phyloP scores from a whole-genome alignment of 2,113 vertebrate species.

The Notothenia coriiceps region DNA sequence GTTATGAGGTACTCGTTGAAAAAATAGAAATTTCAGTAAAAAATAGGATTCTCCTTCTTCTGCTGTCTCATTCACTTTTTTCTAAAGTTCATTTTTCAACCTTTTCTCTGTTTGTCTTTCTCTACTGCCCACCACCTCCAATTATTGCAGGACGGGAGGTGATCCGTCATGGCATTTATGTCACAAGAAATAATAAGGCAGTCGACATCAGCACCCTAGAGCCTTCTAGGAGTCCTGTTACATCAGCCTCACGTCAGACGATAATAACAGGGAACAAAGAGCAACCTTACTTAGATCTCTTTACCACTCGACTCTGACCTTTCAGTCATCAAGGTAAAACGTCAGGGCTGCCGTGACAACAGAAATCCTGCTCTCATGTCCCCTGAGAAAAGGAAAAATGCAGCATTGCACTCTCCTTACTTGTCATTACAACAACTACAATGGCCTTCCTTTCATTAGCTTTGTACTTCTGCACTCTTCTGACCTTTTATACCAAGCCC shows the following conservation, averaged over 20 bases:
- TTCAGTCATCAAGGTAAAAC: conserved; percentile 30
- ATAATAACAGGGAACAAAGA: conserved; percentile 47
- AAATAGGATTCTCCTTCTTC: no score
- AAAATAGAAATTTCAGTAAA: no score
- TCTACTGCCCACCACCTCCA: no score
- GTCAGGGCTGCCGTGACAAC: not conserved
- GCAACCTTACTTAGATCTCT: conserved; percentile 24
- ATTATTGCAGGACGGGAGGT: conserved; percentile 4
- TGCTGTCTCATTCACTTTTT: no score
- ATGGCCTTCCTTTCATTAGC: conserved; percentile 12
- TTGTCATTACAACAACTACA: conserved; percentile 1
- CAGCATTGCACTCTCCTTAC: not conserved
- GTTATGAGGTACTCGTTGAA: not conserved
- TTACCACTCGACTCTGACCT: conserved; percentile 40
- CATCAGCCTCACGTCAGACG: conserved; percentile 47
- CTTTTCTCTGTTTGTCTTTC: conserved; percentile 1
- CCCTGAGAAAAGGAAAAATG: conserved; percentile 6
- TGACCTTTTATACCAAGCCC: conserved; percentile 35
- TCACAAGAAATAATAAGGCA: conserved; percentile 57
- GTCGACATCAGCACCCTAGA: conserved; percentile 39
- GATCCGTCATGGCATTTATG: conserved; percentile 46
- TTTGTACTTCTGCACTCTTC: conserved; percentile 1
- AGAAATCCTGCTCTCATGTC: not conserved
- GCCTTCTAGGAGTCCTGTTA: conserved; percentile 33
- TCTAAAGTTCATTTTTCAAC: not conserved